Evolutionary conservation across 2,888 invertebrate species (phyloP), one percentile per base, ranked within the genome.

Genomic region (Apamea monoglypha): DNA sequence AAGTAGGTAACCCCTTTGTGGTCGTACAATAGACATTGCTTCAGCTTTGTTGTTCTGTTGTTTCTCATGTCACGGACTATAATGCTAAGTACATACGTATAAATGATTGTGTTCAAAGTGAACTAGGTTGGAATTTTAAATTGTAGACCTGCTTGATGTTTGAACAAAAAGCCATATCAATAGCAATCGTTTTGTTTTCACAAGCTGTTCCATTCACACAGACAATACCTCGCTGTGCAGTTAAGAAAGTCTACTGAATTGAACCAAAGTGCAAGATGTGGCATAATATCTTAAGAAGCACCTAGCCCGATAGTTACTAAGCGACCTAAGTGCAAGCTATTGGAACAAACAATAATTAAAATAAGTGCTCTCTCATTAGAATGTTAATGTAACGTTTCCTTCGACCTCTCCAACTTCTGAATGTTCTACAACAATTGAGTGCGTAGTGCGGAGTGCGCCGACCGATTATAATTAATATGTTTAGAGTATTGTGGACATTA

Each of bases 1-100:
- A 89, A 90, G 89, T 90, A 90, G 86, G 88, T 86, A 84, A 84
- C 82, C 88, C 87, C 88, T 90, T 89, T 90, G 90, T 91, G 83
- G 80, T 71, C 73, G 75, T 70, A 88, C 87, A 85, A 89, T 89
- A 87, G 81, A 85, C 83, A 81, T 77, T 81, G 86, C 87, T 83
- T 85, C 84, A 80, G 81, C 88, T 87, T 89, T 89, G 88, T 89
- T 88, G 84, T 85, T 85, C 76, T 83, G 86, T 82, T 82, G 82
- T 80, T 78, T 85, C 83, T 88, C 87, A 81, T 88, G 82, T 81
- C 89, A 78, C 83, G 78, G 64, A 47, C 76, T 76, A 82, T 79
- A 78, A 84, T 78, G 66, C 81, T 71, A 69, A 73, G 69, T 44
- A 61, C 36, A 50, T 25, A 25, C 4, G 10, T 76, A 53, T 70